Percentiles rank a stretch among this genome's conserved stretches.
These are phyloP conservation scores for Pharmacophagus antenor DNA, from an alignment of 2,888 invertebrate genomes.

Conservation along the genomic window DNA sequence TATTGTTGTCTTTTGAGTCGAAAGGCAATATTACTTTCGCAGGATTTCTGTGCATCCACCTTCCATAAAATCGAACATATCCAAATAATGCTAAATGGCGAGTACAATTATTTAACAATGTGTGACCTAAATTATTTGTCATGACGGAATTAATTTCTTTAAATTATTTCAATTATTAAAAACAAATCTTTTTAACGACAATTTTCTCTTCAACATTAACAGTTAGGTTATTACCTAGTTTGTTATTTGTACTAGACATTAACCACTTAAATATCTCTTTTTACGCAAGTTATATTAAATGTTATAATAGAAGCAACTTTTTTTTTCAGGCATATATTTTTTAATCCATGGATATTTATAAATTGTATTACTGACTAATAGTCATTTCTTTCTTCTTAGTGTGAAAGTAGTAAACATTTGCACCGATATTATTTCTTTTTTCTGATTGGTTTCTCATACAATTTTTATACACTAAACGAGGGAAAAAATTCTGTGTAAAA, in stretches of 20 bases:
- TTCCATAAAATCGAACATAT: constrained; percentile 57
- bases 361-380: too few species aligned
- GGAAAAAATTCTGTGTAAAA: too few species aligned
- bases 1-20: constrained; percentile 48
- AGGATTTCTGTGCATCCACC: constrained; percentile 79
- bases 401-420: too few species aligned
- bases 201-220: too few species aligned
- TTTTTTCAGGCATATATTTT: neutral
- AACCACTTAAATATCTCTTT: neutral
- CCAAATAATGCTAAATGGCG: constrained; percentile 35
- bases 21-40: constrained; percentile 75
- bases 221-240: constrained; percentile 1
- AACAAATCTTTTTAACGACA: too few species aligned
- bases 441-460: too few species aligned
- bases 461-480: too few species aligned
- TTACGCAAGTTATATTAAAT: neutral
- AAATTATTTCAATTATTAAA: neutral
- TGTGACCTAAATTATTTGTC: constrained; percentile 30
- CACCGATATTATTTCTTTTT: too few species aligned
- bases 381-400: too few species aligned
- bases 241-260: neutral
- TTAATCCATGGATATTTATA: too few species aligned
- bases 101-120: constrained; percentile 40
- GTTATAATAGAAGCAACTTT: neutral
- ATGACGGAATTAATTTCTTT: constrained; percentile 1